Base-by-base conservation (phyloP, 92 coral and sea anemone species). In the Pocillopora meandrina region DNA sequence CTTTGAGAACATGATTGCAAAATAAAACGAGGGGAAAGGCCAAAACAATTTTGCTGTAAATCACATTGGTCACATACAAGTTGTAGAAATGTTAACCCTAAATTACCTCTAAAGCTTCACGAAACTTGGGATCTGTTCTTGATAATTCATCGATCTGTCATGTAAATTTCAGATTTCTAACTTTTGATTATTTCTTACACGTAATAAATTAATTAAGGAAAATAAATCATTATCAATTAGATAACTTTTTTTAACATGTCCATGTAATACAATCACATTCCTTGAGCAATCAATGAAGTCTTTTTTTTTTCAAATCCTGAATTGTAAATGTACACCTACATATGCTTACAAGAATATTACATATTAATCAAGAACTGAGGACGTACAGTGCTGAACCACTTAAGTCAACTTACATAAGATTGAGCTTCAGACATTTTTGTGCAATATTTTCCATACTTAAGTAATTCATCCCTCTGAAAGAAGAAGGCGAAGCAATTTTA, bases 381-480 rank as follows among this genome's bases (percentile, higher is more conserved):
- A 10, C 31, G 31, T 26, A 26, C 31, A 52, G 21, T 21, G 42
- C 12, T 1, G 11, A 75, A 75, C 12, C 20, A 23, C 19, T 6
- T 12, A 2, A 1, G 0, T 15, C 36, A n/a, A 72, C 98, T 91
- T 87, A 96, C 99, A 87, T 92, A 89, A 56, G 80, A 82, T 84
- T 97, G 99, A 13, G 99, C 99, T 36, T 91, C 93, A 19, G 93
- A 96, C 99, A 97, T 97, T 87, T 95, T 89, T 81, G 98, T 89
- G 84, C 99, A 97, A 74, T 93, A 97, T 86, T 97, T 89, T 73
- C 99, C 99, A 92, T 97, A 97, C 79, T 94, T 95, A 31, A 97
- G 83, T 36, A 96, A 87, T 14, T 97, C 95, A 82, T 93, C 92
- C 86, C 88, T 97, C 99, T 97, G 82, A 26, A 68, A 74, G 26